A percentile compares a stretch with the other conserved stretches of the same genome.
phyloP scores from a whole-genome alignment of 2,797 vertebrate genomes.

The Cynodonichthys magdalenae region DNA sequence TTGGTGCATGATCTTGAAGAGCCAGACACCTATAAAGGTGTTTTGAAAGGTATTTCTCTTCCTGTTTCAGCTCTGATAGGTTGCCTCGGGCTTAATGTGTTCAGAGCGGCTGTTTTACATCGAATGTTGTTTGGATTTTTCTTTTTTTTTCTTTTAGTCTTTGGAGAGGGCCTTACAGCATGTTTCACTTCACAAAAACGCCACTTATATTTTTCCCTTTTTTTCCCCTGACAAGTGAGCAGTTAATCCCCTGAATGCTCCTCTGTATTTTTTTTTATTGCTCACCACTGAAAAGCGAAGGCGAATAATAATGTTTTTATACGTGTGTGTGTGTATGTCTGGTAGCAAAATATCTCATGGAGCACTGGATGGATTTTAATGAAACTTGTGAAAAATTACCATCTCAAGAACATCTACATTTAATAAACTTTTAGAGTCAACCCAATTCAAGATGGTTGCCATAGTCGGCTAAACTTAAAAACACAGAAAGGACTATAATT shows the following conservation, averaged over 20 bases:
- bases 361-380: no score
- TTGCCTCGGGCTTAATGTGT: slow-evolving; percentile 60
- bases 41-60: slow-evolving; percentile 56
- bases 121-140: slow-evolving; percentile 62
- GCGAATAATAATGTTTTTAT: no score
- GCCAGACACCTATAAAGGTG: slow-evolving; percentile 59
- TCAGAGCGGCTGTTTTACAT: slow-evolving; percentile 59
- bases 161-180: slow-evolving; percentile 37
- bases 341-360: no score
- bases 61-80: slow-evolving; percentile 53
- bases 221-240: background rate
- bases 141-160: slow-evolving; percentile 37
- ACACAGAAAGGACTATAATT: no score
- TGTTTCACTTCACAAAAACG: slow-evolving; percentile 14
- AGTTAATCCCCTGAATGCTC: slow-evolving; percentile 11
- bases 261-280: background rate
- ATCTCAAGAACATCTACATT: no score
- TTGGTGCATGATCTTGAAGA: slow-evolving; percentile 50
- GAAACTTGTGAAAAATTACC: no score
- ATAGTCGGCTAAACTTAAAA: no score
- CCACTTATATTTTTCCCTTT: background rate
- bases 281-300: no score
- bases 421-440: no score
- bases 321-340: no score
- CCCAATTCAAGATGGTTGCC: no score